Base-by-base conservation (phyloP, 2,113 vertebrate species). In the Phalacrocorax pelagicus region DNA sequence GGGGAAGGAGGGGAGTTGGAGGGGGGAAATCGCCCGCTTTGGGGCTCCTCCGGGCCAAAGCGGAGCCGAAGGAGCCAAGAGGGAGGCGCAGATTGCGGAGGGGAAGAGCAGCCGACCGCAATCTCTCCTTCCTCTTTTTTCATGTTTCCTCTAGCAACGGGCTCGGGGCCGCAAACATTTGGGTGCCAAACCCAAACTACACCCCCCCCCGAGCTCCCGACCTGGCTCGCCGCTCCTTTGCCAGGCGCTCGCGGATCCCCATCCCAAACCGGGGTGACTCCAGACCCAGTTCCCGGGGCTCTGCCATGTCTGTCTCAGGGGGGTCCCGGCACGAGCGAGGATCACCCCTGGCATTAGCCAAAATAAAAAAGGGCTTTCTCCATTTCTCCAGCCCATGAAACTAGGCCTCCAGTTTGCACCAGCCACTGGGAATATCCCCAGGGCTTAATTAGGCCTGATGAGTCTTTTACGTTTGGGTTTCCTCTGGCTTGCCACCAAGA, bases 91-190 rank as follows among this genome's bases (percentile, higher is more conserved):
- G 96, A 97, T 92, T 96, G 88, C 8, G 49, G 94, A 88, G 81
- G 90, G 85, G 94, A 94, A 97, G 88, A 93, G 90, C 61, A 6
- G 16, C 69, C 24, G 9, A 94, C 96, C 94, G 9, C 96, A 94
- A 92, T 32, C 96, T 87, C 92, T 84, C 90, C 96, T 96, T 97
- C 95, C 96, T 44, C 66, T 96, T 97, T 97, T 59, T 52, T 51
- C 49, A 24, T 2, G 70, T 92, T 96, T 96, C 95, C 96, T 96
- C 66, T 26, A 91, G 81, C 90, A 94, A 94, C 85, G 81, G 90
- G 95, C 85, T 73, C 5, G 0, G 78, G 72, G 81, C 81, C 84
- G 6, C 94, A 79, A 93, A 75, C 70, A 67, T 40, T 91, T 75
- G 92, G 92, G 74, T 86, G 32, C 78, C 78, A 74, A 96, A 71